Evolutionary conservation across 2,797 vertebrate genomes (phyloP).

Genomic region (Myotis findleyi): DNA sequence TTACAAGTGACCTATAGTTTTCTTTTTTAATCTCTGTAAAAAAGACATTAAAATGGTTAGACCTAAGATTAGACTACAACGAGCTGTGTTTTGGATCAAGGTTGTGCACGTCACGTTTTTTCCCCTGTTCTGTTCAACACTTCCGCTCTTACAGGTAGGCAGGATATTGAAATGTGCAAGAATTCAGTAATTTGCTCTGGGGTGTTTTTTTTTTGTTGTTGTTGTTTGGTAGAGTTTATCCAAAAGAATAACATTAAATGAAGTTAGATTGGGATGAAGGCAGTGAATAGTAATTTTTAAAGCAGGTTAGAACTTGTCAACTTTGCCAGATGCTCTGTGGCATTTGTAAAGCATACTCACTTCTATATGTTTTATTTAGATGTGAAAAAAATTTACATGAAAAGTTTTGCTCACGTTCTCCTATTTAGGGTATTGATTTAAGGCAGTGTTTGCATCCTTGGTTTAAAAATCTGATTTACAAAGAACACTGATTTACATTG

Average conservation of each 20-base stretch:
- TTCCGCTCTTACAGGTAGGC: slow-evolving; percentile 79
- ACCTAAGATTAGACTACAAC: slow-evolving; percentile 74
- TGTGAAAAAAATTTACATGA: background rate
- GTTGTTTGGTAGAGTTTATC: slow-evolving; percentile 62
- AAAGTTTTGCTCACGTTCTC: background rate
- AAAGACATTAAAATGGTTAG: slow-evolving; percentile 59
- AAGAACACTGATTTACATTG: slow-evolving; percentile 9
- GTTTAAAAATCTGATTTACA: slow-evolving; percentile 45
- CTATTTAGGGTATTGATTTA: slow-evolving; percentile 11
- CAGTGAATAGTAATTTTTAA: slow-evolving; percentile 74
- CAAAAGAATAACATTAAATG: slow-evolving; percentile 62
- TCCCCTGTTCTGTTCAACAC: slow-evolving; percentile 72
- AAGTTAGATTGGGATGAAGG: slow-evolving; percentile 62
- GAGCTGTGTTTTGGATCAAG: slow-evolving; percentile 77
- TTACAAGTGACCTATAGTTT: background rate
- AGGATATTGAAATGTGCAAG: slow-evolving; percentile 81
- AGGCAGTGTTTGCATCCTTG: slow-evolving; percentile 6
- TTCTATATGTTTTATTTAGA: background rate
- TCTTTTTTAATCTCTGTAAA: slow-evolving; percentile 40
- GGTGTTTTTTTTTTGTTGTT: background rate
- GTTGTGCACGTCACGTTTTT: slow-evolving; percentile 76
- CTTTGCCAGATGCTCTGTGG: slow-evolving; percentile 54
- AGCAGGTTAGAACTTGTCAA: slow-evolving; percentile 74
- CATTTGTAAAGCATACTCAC: slow-evolving; percentile 47
- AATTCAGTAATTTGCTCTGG: slow-evolving; percentile 59